Base-by-base conservation (phyloP, 2,797 vertebrate species). In the Anableps anableps region DNA sequence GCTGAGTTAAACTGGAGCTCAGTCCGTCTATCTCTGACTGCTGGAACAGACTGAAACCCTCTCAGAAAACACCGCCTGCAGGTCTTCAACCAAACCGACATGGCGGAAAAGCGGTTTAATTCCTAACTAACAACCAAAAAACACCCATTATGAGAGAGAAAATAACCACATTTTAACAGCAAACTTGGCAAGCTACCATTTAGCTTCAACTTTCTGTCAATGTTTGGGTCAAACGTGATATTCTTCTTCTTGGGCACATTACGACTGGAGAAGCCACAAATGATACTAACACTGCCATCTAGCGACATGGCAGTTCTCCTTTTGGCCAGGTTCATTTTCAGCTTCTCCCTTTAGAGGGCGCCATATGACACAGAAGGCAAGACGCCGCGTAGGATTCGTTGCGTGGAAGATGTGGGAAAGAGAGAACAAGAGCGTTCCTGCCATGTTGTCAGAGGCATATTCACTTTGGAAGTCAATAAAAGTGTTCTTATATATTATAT, bases 41-140 rank as follows among this genome's bases (percentile, higher is more conserved):
- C 23, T 0, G 13, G 21, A 8, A 74, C 10, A 34, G n/a, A 41
- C 41, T n/a, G 72, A 29, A 85, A 34, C 5, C 79, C 55, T 3
- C 78, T 29, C 48, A 70, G 62, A n/a, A 74, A 41, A 53, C 80
- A 75, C 19, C 75, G 75, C 13, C 14, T 47, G 36, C 77, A 81
- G 0, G 11, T 10, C 26, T 60, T 66, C 9, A 85, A 38, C 83
- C 75, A 84, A 55, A 72, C 45, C 31, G 72, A 83, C 82, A 88
- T 90, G 66, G 43, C 31, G 53, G 34, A 68, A 41, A 8, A 11
- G 45, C 31, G 34, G 1, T 11, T 41, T 43, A n/a, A 43, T 16
- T 47, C 45, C 26, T 23, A 29, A 29, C 68, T n/a, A 71, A 43
- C 21, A 68, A 41, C 17, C 19, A 23, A 66, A 21, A 34, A 36